Conservation (phyloP, 2,888 invertebrate species). For the Agonopterix arenella region DNA sequence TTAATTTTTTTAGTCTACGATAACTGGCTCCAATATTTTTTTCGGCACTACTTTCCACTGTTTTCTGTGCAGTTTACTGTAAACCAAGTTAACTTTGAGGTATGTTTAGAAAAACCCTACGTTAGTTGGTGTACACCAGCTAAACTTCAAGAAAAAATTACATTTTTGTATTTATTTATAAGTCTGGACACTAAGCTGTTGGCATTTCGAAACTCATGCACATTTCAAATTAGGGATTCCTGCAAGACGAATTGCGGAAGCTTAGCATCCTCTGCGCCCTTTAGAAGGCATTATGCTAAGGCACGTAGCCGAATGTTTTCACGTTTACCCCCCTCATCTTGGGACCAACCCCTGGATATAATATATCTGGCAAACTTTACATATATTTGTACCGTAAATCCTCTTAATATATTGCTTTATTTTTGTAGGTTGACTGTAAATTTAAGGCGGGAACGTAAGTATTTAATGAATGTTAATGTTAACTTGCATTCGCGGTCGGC, state of each 20-base stretch:
- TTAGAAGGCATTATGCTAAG: constrained; percentile 67
- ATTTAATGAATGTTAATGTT: constrained; percentile 71
- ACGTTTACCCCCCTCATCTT: constrained; percentile 68
- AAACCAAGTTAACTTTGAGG: too few relatives aligned
- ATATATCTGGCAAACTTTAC: constrained; percentile 76
- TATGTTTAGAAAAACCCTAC: too few relatives aligned
- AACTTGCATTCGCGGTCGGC: constrained; percentile 51
- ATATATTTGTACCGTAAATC: constrained; percentile 77
- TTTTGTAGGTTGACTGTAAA: constrained; percentile 69
- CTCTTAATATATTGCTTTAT: constrained; percentile 74
- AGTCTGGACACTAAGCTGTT: constrained; percentile 20
- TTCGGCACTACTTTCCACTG: too few relatives aligned
- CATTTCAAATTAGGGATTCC: constrained; percentile 76
- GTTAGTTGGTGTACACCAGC: too few relatives aligned
- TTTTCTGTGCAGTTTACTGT: too few relatives aligned
- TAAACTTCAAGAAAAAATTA: too few relatives aligned
- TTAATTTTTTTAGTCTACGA: too few relatives aligned
- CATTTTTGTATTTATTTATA: background rate
- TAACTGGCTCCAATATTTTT: too few relatives aligned
- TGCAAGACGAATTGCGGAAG: constrained; percentile 72
- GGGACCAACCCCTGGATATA: constrained; percentile 72
- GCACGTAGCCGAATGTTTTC: constrained; percentile 73
- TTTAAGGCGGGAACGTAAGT: constrained; percentile 60
- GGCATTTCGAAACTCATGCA: constrained; percentile 62
- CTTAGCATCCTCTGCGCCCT: constrained; percentile 64